phyloP scores from a whole-genome alignment of 2,797 vertebrate genomes.

The Avahi laniger region DNA sequence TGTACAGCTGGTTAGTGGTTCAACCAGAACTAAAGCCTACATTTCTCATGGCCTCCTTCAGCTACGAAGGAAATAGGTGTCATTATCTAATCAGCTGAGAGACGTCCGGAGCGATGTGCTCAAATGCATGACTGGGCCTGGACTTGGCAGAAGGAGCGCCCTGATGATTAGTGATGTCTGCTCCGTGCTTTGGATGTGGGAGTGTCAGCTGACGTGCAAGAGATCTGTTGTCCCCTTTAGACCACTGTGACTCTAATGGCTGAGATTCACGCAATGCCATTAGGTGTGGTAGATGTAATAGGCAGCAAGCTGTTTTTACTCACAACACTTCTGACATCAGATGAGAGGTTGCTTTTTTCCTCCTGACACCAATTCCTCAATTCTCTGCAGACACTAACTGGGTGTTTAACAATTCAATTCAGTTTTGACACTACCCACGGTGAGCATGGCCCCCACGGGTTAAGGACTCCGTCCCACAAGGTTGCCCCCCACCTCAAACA shows the following conservation, averaged over 20 bases:
- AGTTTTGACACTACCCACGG: background rate
- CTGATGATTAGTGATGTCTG: background rate
- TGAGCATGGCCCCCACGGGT: background rate
- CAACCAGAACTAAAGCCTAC: background rate
- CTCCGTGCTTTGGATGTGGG: background rate
- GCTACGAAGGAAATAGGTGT: background rate
- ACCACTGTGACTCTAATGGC: background rate
- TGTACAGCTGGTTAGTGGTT: background rate
- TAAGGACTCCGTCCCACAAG: background rate
- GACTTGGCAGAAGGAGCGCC: background rate
- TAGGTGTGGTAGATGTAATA: background rate
- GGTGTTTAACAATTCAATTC: background rate
- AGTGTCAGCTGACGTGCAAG: accelerated
- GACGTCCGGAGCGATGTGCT: background rate
- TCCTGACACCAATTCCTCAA: background rate
- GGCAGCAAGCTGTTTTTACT: background rate
- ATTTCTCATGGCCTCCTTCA: background rate
- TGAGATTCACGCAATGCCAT: background rate
- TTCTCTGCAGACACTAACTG: background rate
- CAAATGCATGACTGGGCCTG: background rate
- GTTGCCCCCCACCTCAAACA: background rate
- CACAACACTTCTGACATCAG: background rate
- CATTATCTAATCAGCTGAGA: background rate
- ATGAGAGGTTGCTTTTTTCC: background rate
- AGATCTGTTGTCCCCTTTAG: background rate